Base-by-base conservation (phyloP, 2,888 invertebrate species). In the Dorcus hopei region DNA sequence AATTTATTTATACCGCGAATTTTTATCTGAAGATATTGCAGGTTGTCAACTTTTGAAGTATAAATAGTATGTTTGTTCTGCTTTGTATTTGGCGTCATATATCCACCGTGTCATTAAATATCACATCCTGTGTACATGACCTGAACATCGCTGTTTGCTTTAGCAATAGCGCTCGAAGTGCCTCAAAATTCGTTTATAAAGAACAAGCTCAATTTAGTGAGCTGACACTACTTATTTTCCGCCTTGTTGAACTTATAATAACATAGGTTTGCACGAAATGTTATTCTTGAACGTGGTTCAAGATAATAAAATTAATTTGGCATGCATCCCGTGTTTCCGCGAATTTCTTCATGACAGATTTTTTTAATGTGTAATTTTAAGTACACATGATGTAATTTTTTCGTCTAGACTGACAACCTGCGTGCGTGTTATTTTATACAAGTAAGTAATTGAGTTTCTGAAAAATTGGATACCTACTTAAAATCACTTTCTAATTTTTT, bases 141-240 rank as follows among this genome's bases (percentile, higher is more conserved):
- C 51, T 43, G 39, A 49, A 49, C 48, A 41, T 19, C 33, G 51
- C 51, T 54, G 51, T 56, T 56, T 56, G 23, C 51, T 56, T 51
- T 50, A 51, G 50, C 50, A 56, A 56, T 56, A 11, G 23, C 40
- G 43, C 56, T 56, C 56, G 56, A 39, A 38, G 47, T 51, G 56
- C 51, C 45, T 56, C 51, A 56, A 56, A 51, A 51, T 56, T 56
- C 49, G 51, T 56, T 49, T 43, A 43, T 56, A 50, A 51, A 50
- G 51, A 54, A 56, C 51, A 51, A 56, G 56, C 51, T 49, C 56
- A 56, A 56, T 56, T 56, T 56, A 56, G 50, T 56, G 45, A 23
- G 38, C 38, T 56, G 59, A 54, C 55, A 54, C 51, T 55, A 59
- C 41, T 59, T 55, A 59, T 59, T 59, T 59, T 59, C 59, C 55